These are phyloP conservation scores for Gnatocerus cornutus DNA, from an alignment of 2,888 invertebrate species.

Conservation along the genomic window DNA sequence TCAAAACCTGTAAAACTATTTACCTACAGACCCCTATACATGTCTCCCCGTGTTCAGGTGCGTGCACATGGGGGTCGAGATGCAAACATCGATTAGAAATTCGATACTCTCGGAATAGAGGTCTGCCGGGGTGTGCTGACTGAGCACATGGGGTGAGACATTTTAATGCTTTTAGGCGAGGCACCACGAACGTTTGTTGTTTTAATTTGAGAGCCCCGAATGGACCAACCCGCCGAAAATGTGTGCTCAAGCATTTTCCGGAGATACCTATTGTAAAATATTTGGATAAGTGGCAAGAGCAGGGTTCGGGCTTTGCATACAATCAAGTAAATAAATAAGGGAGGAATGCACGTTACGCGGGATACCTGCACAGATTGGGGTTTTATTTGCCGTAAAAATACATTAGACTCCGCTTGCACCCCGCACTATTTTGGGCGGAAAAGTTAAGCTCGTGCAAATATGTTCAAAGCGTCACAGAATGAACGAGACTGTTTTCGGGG, in stretches of 20 bases:
- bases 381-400: conserved; percentile 26
- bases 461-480: neutral
- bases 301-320: conserved; percentile 30
- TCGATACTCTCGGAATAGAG: conserved; percentile 42
- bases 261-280: conserved; percentile 28
- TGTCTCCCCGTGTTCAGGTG: conserved; percentile 9
- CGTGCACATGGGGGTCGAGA: conserved; percentile 36
- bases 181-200: conserved; percentile 40
- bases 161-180: conserved; percentile 39
- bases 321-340: conserved; percentile 42
- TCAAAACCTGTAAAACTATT: conserved; percentile 4
- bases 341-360: conserved; percentile 9
- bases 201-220: conserved; percentile 35
- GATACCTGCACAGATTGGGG: conserved; percentile 11
- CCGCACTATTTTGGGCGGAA: conserved; percentile 8
- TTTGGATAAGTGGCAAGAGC: conserved; percentile 34
- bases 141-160: conserved; percentile 22
- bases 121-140: conserved; percentile 23
- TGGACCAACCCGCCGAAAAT: conserved; percentile 29
- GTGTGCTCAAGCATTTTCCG: conserved; percentile 36
- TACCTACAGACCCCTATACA: neutral
- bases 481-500: neutral
- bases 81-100: conserved; percentile 57
- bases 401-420: conserved; percentile 26
- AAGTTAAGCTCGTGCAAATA: neutral